Percentiles rank a stretch among this genome's conserved stretches.
Conservation (phyloP, 2,888 invertebrate genomes). For the Pollenia labialis region DNA sequence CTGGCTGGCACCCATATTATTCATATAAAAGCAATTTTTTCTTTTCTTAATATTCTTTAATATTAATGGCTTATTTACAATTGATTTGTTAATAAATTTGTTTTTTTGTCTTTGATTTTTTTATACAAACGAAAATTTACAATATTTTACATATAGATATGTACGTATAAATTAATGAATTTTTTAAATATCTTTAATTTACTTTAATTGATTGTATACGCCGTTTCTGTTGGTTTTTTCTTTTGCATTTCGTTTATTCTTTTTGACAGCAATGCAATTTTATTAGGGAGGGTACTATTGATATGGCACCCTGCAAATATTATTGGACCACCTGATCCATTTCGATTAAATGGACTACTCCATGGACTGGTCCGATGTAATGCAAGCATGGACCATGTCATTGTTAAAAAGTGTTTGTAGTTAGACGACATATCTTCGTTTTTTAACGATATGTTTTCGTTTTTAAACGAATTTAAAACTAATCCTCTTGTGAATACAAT, state of each 20-base stretch:
- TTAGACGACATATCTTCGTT: no score
- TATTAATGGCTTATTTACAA: neutral
- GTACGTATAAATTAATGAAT: neutral
- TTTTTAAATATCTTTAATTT: constrained; percentile 45
- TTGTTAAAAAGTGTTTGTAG: no score
- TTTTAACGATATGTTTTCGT: no score
- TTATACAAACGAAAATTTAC: constrained; percentile 4
- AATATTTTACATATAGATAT: neutral
- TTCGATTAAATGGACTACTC: no score
- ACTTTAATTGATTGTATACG: constrained; percentile 44
- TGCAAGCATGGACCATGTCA: no score
- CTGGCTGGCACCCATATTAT: constrained; percentile 56
- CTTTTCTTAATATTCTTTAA: constrained; percentile 14
- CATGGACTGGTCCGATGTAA: no score
- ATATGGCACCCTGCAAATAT: no score
- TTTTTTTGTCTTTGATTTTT: constrained; percentile 18
- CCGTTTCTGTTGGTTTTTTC: constrained; percentile 35
- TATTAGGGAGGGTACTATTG: constrained; percentile 36
- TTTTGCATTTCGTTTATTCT: constrained; percentile 41
- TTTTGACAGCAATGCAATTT: constrained; percentile 64
- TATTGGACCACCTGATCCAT: no score
- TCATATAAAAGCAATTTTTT: constrained; percentile 53
- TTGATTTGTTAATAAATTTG: constrained; percentile 20
- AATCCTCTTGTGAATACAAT: no score
- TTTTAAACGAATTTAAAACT: no score